Percentiles rank a stretch among this genome's conserved stretches.
phyloP scores from a whole-genome alignment of 2,888 invertebrate genomes.

The Gerris lacustris region DNA sequence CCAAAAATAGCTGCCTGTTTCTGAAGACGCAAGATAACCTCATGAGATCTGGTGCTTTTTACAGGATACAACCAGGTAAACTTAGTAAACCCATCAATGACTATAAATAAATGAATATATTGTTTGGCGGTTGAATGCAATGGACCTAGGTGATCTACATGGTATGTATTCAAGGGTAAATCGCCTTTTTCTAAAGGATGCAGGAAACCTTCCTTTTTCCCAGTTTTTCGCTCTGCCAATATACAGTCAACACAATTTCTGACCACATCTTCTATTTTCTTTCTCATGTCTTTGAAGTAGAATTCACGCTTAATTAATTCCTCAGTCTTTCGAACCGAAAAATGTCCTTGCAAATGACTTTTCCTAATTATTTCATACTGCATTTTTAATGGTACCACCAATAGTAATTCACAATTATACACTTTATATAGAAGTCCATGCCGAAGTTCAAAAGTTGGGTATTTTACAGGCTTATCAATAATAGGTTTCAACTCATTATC shows the following conservation, averaged over 20 bases:
- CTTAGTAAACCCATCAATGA: too few species aligned
- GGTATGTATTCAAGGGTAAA: slow-evolving; percentile 6
- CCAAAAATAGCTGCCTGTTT: background rate
- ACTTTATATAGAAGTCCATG: slow-evolving; percentile 12
- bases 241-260: slow-evolving; percentile 11
- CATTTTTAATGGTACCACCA: background rate
- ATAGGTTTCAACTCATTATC: too few species aligned
- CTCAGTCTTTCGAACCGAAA: slow-evolving; percentile 5
- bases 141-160: slow-evolving; percentile 11
- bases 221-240: background rate
- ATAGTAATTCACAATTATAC: background rate
- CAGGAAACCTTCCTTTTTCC: background rate
- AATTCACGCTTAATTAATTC: slow-evolving; percentile 1
- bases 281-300: slow-evolving; percentile 4
- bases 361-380: slow-evolving; percentile 1
- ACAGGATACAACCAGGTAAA: background rate
- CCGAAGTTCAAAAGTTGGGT: slow-evolving; percentile 1
- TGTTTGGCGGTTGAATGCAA: background rate
- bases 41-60: slow-evolving; percentile 8
- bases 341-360: slow-evolving; percentile 9
- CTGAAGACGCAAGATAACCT: background rate
- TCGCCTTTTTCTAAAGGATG: slow-evolving; percentile 8
- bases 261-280: background rate
- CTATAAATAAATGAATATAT: slow-evolving; percentile 1
- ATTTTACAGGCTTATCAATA: too few species aligned